These are phyloP conservation scores for Euplagia quadripunctaria DNA, from an alignment of 2,888 invertebrate species.

Conservation along the genomic window DNA sequence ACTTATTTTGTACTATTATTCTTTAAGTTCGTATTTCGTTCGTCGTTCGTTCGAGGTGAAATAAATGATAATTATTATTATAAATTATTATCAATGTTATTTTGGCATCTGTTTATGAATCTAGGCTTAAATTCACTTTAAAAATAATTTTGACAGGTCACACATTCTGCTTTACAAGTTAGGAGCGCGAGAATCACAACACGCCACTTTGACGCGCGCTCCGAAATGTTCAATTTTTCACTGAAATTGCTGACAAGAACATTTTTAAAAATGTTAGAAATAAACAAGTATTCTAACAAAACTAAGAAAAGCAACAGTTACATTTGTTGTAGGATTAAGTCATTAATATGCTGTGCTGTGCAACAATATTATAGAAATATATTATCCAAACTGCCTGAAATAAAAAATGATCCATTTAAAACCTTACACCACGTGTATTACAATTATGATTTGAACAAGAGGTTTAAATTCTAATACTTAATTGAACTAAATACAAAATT, in stretches of 20 bases:
- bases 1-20: too few relatives aligned
- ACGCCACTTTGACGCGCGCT: not conserved
- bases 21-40: too few relatives aligned
- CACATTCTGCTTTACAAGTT: not conserved
- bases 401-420: not conserved
- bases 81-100: too few relatives aligned
- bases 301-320: not conserved
- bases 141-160: not conserved
- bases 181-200: not conserved
- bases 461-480: not conserved
- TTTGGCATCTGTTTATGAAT: too few relatives aligned
- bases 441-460: not conserved
- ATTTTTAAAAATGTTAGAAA: not conserved
- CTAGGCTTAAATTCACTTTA: not conserved
- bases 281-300: not conserved
- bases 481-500: not conserved
- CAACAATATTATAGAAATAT: constrained; percentile 13
- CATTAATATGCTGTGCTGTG: constrained; percentile 15
- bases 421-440: not conserved
- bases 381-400: too few relatives aligned
- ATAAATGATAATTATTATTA: too few relatives aligned
- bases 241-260: not conserved
- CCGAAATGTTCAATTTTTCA: not conserved
- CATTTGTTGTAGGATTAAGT: constrained; percentile 7
- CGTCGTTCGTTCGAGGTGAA: too few relatives aligned